Conservation (phyloP, 2,797 vertebrate species). For the Platyrinchus mystaceus region DNA sequence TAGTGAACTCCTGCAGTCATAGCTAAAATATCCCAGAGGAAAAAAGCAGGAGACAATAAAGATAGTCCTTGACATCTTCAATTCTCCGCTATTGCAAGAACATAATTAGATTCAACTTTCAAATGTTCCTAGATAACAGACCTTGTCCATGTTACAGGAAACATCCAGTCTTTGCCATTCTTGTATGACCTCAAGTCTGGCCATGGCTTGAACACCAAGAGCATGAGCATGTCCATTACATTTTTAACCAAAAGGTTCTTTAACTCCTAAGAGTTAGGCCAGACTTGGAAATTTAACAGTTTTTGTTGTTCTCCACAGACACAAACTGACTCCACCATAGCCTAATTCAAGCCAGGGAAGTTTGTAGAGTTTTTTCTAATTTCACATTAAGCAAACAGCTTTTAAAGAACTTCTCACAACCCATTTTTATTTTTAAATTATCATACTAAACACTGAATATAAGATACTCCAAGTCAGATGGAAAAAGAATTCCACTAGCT, state of each 20-base stretch:
- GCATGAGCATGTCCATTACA: background rate
- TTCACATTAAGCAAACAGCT: background rate
- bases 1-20: background rate
- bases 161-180: background rate
- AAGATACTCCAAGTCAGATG: background rate
- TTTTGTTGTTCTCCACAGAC: background rate
- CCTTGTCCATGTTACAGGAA: background rate
- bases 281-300: background rate
- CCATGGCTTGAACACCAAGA: background rate
- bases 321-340: background rate
- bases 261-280: background rate
- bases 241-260: background rate
- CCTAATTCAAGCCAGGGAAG: background rate
- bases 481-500: background rate
- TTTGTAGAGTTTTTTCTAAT: background rate
- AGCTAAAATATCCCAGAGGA: background rate
- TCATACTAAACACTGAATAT: background rate
- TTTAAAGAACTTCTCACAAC: background rate
- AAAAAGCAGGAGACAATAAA: background rate
- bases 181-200: background rate
- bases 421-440: background rate
- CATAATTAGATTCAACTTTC: background rate
- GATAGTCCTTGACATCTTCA: background rate
- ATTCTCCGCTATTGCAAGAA: background rate
- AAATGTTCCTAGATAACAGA: background rate